These are phyloP conservation scores for Peromyscus polionotus DNA, from an alignment of 2,113 vertebrate genomes.

Conservation along the genomic window DNA sequence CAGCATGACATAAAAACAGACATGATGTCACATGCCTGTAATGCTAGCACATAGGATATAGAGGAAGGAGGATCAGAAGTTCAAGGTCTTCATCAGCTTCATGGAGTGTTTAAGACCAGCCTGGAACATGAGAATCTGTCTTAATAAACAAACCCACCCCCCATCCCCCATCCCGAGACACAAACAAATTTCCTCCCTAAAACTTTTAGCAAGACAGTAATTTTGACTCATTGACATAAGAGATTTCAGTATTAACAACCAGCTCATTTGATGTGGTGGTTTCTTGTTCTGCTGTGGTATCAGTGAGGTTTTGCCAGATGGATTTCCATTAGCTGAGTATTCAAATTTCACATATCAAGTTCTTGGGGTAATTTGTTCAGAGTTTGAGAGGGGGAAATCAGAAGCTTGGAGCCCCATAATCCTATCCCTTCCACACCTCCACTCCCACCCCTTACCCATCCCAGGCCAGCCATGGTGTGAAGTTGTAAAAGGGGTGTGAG, in stretches of 20 bases:
- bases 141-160: background rate
- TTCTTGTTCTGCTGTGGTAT: constrained; percentile 30
- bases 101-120: background rate
- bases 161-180: background rate
- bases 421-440: background rate
- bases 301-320: constrained; percentile 12
- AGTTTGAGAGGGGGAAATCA: background rate
- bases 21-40: background rate
- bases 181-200: background rate
- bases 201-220: background rate
- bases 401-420: background rate
- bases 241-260: constrained; percentile 41
- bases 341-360: background rate
- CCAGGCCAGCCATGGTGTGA: background rate
- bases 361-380: constrained; percentile 1
- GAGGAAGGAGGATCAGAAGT: background rate
- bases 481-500: background rate
- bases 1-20: background rate
- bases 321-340: constrained; percentile 21
- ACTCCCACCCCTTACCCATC: too few relatives aligned
- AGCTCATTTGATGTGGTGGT: background rate
- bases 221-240: constrained; percentile 59
- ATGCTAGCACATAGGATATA: background rate
- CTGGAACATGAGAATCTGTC: background rate
- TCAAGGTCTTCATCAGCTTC: background rate